Base-by-base conservation (phyloP, 1,140 invertebrate genomes). In the Probaryconus sp. region DNA sequence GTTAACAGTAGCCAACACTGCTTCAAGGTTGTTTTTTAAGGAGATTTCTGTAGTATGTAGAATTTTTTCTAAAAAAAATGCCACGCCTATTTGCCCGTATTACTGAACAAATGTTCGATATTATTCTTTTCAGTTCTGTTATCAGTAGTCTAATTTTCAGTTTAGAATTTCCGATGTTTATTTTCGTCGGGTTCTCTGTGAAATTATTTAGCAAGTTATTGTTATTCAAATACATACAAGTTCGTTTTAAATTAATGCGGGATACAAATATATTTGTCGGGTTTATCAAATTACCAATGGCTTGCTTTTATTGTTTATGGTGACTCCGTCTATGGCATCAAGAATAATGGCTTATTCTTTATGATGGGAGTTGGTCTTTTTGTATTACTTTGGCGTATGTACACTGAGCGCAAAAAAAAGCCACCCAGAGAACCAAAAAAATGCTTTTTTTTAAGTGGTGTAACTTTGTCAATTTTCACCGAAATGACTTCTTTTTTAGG, bases 11-110 rank as follows among this genome's bases (percentile, higher is more conserved):
- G 77, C 40, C 18, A 72, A 76, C 31, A 79, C 18, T 47, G 56
- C 67, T 78, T 81, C 76, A 13, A 81, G 33, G 9, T 65, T 42
- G 7, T 67, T 78, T 3, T 63, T 76, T 14, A 81, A 33, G 11
- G 42, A n/a, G 37, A 78, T 51, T 58, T 72, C 40, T 55, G 77
- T 51, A 4, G 61, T 33, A 45, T 74, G 37, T 1, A 56, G 18
- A 5, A 37, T 65, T 28, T 65, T 65, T 3, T 43, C 38, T 5
- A 71, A 11, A 24, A 10, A 78, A 55, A 33, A 72, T 38, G 43
- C 53, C 48, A 79, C 74, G 18, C 73, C 76, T 76, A 56, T 76
- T 81, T 17, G 73, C 71, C 3, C 3, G 51, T 1, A 68, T 68
- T 2, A 65, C 18, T 7, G 61, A 40, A 14, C 48, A 65, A 5